Evolutionary conservation across 30 jellyfish, hydroid and myxozoan species (phyloP).

Genomic region (Catostylus mosaicus): DNA sequence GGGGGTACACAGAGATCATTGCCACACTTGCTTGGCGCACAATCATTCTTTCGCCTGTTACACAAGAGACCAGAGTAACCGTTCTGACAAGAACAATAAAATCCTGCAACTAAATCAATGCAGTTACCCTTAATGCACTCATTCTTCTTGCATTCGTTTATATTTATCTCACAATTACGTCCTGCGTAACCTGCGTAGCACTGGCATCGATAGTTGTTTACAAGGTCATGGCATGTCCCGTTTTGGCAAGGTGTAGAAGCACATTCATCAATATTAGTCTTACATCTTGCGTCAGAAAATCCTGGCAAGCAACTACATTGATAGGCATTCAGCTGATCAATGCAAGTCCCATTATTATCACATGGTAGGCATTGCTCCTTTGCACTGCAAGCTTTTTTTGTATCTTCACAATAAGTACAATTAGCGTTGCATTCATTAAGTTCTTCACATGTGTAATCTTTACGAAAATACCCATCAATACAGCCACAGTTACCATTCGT

Average conservation of each 20-base stretch:
- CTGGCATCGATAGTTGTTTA: constrained; percentile 56
- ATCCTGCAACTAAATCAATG: constrained; percentile 42
- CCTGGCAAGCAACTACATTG: constrained; percentile 62
- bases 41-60: constrained; percentile 26
- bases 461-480: constrained; percentile 61
- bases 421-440: constrained; percentile 76
- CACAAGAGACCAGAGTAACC: constrained; percentile 38
- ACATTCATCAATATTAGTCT: constrained; percentile 56
- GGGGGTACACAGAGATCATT: constrained; percentile 47
- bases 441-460: constrained; percentile 46
- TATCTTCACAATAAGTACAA: constrained; percentile 59
- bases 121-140: constrained; percentile 57
- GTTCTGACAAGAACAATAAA: constrained; percentile 25
- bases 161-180: constrained; percentile 31
- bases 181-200: constrained; percentile 71
- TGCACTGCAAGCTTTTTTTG: constrained; percentile 36
- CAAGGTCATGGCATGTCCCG: constrained; percentile 70
- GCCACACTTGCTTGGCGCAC: constrained; percentile 33
- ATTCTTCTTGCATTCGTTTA: constrained; percentile 36
- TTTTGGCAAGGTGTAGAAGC: constrained; percentile 51
- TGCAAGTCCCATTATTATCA: constrained; percentile 54
- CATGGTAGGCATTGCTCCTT: constrained; percentile 37
- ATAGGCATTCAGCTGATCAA: constrained; percentile 36
- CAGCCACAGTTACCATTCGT: constrained; percentile 74
- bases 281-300: constrained; percentile 56